phyloP scores from a whole-genome alignment of 1,140 invertebrate species.

The Zaprionus taronus region DNA sequence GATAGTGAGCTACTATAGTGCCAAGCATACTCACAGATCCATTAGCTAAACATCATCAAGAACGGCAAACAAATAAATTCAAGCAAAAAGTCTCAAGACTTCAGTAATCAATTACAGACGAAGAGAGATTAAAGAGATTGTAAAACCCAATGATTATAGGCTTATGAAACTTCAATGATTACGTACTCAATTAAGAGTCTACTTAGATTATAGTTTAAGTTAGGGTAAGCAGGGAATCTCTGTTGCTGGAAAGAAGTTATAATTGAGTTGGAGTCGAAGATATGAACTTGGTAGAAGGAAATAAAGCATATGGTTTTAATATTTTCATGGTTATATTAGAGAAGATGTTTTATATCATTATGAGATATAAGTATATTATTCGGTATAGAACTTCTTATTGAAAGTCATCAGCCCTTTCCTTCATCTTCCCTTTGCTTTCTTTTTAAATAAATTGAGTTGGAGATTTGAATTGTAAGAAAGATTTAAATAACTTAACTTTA shows the following conservation, averaged over 20 bases:
- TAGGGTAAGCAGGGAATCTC: neutral
- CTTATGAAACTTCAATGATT: slow-evolving; percentile 5
- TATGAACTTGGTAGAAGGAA: neutral
- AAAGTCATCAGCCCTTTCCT: too few species aligned
- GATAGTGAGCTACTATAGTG: neutral
- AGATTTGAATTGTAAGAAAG: too few species aligned
- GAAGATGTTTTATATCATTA: too few species aligned
- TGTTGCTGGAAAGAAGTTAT: neutral
- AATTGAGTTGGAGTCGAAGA: neutral
- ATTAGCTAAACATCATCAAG: slow-evolving; percentile 30
- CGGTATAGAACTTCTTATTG: neutral
- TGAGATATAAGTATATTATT: too few species aligned
- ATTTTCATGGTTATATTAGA: too few species aligned
- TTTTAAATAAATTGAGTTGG: too few species aligned
- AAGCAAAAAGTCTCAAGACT: slow-evolving; percentile 3
- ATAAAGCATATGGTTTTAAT: neutral
- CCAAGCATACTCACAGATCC: neutral
- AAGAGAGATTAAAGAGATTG: slow-evolving; percentile 1
- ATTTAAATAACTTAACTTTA: too few species aligned
- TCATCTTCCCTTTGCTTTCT: too few species aligned
- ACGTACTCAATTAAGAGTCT: slow-evolving; percentile 3
- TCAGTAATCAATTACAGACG: slow-evolving; percentile 6
- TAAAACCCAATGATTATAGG: slow-evolving; percentile 9
- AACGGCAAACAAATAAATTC: slow-evolving; percentile 11
- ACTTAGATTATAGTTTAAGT: neutral